Base-by-base conservation (phyloP, 2,797 vertebrate species). In the Cuculus canorus region DNA sequence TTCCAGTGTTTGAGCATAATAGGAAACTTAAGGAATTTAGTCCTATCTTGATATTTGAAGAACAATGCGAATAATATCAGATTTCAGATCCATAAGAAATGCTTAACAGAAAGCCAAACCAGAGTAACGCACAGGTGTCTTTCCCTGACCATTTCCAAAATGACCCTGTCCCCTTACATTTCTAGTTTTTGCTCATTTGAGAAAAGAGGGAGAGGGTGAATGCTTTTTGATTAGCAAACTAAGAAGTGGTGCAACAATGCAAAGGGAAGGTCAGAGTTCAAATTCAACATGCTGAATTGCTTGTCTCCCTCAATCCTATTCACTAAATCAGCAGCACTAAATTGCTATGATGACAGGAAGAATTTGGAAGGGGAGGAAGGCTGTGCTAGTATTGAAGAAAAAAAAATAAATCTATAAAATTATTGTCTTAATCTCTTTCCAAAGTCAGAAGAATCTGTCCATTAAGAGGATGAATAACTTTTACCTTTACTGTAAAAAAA, bases 1-100 rank as follows among this genome's bases (percentile, higher is more conserved):
- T 92, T 97, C 96, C 98, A 98, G 73, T 70, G 75, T 94, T 96
- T 94, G 96, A 66, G 48, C 84, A 93, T 94, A 96, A 90, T 76
- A 25, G 50, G 59, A 97, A 85, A 94, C 64, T 75, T 82, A 88
- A 96, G 95, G 75, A 96, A 96, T 97, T 97, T 92, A 90, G 50
- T 70, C 81, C 93, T 96, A 96, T 96, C 95, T 92, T 84, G 82
- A 94, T 96, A 96, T 91, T 57, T 86, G 85, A 94, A 79, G 72
- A 96, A 95, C 73, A 85, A 96, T 94, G 96, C 88, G 96, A 97
- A 96, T 80, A 92, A 94, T 81, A 94, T 78, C 85, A 63, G 66
- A 80, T 94, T 90, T 95, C 23, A 35, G 50, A 95, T 92, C 82
- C 82, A 65, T 48, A 47, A 82, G 75, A 78, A 76, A 88, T 75